These are phyloP conservation scores for Merops nubicus DNA, from an alignment of 2,113 vertebrate species.

Conservation along the genomic window DNA sequence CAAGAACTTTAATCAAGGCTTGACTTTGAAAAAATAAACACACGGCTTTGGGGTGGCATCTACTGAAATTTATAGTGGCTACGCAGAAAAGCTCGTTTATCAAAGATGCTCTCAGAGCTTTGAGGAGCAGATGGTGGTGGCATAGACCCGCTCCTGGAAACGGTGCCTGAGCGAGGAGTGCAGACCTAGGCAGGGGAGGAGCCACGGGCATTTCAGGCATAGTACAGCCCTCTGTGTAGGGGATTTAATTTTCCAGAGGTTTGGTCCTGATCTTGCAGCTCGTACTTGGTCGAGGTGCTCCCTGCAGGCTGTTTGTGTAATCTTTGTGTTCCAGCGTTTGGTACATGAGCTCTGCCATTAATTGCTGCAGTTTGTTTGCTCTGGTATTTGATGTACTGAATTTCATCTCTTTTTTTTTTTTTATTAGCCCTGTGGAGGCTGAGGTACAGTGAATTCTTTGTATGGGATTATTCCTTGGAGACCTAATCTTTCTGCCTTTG, in stretches of 20 bases:
- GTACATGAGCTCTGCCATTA: slow-evolving; percentile 39
- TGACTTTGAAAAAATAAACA: slow-evolving; percentile 60
- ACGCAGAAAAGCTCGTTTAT: slow-evolving; percentile 37
- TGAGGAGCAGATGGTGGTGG: slow-evolving; percentile 38
- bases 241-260: slow-evolving; percentile 67
- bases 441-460: slow-evolving; percentile 65
- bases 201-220: slow-evolving; percentile 47
- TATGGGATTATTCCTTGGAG: slow-evolving; percentile 50
- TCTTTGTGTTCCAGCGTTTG: slow-evolving; percentile 38
- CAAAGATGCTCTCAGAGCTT: neutral
- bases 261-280: slow-evolving; percentile 3
- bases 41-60: slow-evolving; percentile 8
- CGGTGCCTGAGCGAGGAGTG: neutral
- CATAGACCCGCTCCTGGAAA: neutral
- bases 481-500: slow-evolving; percentile 35
- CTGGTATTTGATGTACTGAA: slow-evolving; percentile 49
- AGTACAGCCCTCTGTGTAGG: slow-evolving; percentile 18
- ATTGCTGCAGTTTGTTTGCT: slow-evolving; percentile 55
- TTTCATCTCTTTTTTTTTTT: neutral
- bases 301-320: neutral
- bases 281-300: neutral
- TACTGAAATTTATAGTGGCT: slow-evolving; percentile 17
- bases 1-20: slow-evolving; percentile 41
- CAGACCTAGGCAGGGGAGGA: slow-evolving; percentile 9
- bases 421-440: slow-evolving; percentile 43